Base-by-base conservation (phyloP, 2,113 vertebrate species). In the Pristiophorus japonicus region DNA sequence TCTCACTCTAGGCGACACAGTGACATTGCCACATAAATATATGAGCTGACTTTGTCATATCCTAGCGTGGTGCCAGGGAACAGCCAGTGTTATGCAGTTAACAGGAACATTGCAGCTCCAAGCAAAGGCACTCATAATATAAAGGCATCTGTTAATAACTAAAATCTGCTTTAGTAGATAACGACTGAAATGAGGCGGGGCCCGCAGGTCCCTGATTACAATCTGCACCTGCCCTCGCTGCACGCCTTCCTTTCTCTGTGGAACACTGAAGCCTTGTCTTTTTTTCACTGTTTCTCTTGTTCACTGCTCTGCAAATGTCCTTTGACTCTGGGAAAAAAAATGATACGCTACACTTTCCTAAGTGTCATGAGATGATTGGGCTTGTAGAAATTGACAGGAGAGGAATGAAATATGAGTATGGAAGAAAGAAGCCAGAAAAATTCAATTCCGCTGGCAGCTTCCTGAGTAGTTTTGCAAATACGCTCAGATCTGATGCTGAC, bases 121-220 rank as follows among this genome's bases (percentile, higher is more conserved):
- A 94, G 38, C 45, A 34, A 27, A 27, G 0, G 93, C 0, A 34
- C 65, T 51, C 65, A 67, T 73, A 94, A 70, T 65, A 92, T 22
- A 8, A 38, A 42, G 55, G 66, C 65, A 67, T 67, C 93, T 92
- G 88, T 63, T 92, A 67, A 47, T 47, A 94, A 51, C 66, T 51
- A 70, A 94, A 94, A 45, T 70, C 45, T 51, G 93, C 45, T 94
- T 94, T 66, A 94, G 4, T 94, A 45, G 42, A 94, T 94, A 73
- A 73, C 0, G 4, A 45, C 42, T 70, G 27, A 47, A 67, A 94
- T 7, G 27, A 94, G 27, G 0, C 4, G 27, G 42, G 63, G 66
- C 42, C 4, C 66, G 16, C 1, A 51, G 66, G 93, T 73, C 38
- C 45, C 8, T 30, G 66, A 94, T 67, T 30, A 27, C 42, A 45